phyloP scores from a whole-genome alignment of 2,888 invertebrate species.

The Neoaliturus tenellus region DNA sequence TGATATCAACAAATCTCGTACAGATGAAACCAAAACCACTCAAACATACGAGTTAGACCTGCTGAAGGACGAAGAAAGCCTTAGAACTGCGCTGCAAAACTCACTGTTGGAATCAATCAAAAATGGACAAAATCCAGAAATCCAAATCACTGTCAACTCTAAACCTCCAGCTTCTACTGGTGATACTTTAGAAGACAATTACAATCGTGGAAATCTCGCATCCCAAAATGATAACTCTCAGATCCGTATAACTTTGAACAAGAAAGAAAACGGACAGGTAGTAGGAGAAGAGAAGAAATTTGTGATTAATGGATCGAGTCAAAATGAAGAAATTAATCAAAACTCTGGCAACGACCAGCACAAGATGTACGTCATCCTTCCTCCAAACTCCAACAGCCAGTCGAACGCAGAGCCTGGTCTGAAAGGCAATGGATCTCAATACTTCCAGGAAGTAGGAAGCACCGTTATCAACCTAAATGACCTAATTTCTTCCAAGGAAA shows the following conservation, averaged over 20 bases:
- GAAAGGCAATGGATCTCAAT: not conserved
- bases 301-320: not conserved
- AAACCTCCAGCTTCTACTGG: not conserved
- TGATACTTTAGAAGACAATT: not conserved
- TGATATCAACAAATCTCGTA: not conserved
- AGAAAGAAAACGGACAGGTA: not conserved
- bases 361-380: not conserved
- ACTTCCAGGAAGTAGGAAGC: not conserved
- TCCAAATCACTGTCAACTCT: slow-evolving; percentile 7
- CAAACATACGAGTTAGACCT: not conserved
- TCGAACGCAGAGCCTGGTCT: not conserved
- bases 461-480: not conserved
- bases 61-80: slow-evolving; percentile 7
- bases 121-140: not conserved
- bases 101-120: not conserved
- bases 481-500: not conserved
- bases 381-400: not conserved
- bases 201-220: not conserved
- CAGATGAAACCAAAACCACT: no score
- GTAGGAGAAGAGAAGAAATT: not conserved
- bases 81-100: not conserved
- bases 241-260: not conserved
- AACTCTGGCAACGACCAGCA: not conserved
- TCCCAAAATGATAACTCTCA: not conserved
- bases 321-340: not conserved